Evolutionary conservation across 1,140 invertebrate species (phyloP), one percentile per base, ranked within the genome.

Genomic region (Centruroides sculpturatus): DNA sequence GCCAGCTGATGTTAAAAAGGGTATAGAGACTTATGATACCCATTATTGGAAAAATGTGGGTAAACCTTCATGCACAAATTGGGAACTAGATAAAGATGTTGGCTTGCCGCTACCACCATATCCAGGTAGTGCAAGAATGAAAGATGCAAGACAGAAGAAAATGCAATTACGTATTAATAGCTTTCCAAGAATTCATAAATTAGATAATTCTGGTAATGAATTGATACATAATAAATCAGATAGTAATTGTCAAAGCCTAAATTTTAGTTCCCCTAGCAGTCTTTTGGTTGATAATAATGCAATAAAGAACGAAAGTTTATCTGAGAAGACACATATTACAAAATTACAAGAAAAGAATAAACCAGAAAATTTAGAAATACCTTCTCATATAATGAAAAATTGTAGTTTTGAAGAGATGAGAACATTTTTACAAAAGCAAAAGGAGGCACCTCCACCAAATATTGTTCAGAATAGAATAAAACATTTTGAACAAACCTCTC

Each of bases 391-490:
- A 41, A 41, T 41, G 41, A 41, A 64, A 47, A 60, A 60, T 47
- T 56, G 59, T 12, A 62, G 54, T 23, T 64, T 60, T 56, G 62
- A 64, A 59, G 62, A 64, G 58, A 57, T 62, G 57, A 49, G 64
- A 54, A 53, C 56, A 4, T 57, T 59, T 35, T 57, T 62, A 23
- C 47, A 56, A 10, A 47, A 57, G 6, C 59, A 64, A 55, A 41
- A 57, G 35, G 67, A 72, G 63, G 66, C 68, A 35, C 69, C 73
- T 35, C 72, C 74, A 56, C 70, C 70, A 55, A 80, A 80, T 66
- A 69, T 78, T 46, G 79, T 80, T 0, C 77, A 79, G 56, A 75
- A 72, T 57, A 67, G 79, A 60, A 81, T 80, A 6, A 76, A 74
- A 36, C 74, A 74, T 5, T 79, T 80, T 63, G 41, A 41, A 41